Evolutionary conservation across 2,797 vertebrate genomes (phyloP).

Genomic region (Coregonus sp.): DNA sequence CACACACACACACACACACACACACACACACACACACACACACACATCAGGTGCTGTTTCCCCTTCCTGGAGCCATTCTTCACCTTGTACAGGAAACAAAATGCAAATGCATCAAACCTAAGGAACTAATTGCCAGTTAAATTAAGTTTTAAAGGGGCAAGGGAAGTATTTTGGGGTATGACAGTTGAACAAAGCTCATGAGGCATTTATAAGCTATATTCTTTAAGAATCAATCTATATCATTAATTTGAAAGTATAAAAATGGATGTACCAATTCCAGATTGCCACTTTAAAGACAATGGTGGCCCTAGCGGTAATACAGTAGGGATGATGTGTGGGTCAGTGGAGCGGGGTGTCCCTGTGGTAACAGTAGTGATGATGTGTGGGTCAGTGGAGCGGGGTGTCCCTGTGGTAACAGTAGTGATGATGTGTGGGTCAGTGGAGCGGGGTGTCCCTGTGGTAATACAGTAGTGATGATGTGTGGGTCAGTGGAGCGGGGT

Average conservation of each 20-base stretch:
- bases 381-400: no score
- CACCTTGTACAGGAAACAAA: constrained; percentile 1
- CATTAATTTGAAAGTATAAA: neutral
- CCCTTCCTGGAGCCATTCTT: neutral
- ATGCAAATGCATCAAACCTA: neutral
- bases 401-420: no score
- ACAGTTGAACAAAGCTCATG: neutral
- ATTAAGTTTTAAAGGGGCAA: neutral
- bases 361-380: no score
- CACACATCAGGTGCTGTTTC: neutral
- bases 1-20: neutral
- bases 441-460: constrained; percentile 10
- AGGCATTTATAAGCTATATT: neutral
- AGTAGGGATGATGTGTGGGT: neutral
- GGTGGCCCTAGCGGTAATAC: neutral
- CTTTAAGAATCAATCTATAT: neutral
- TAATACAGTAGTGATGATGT: no score
- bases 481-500: no score
- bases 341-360: no score
- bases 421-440: no score
- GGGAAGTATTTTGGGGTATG: neutral
- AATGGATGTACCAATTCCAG: neutral
- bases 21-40: neutral
- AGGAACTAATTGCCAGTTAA: neutral
- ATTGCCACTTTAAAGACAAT: neutral